Evolutionary conservation across 2,888 invertebrate genomes (phyloP), one percentile per base, ranked within the genome.

Genomic region (Cataglyphis cursor): DNA sequence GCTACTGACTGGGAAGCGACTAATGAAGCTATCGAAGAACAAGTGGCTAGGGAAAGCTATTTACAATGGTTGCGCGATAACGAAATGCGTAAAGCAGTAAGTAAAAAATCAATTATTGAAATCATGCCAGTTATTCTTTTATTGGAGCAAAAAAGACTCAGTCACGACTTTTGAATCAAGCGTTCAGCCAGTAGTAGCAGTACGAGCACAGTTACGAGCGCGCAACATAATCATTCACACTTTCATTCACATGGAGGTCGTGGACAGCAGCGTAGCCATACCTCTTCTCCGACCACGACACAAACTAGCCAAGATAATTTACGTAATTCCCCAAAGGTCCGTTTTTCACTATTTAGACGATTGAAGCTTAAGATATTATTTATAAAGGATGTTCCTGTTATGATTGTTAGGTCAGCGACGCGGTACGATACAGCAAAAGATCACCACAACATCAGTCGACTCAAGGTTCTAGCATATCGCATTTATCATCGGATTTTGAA

Each of bases 1-100:
- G 98, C 98, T 85, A 98, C 98, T 8, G 98, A 98, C 95, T 98
- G 98, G 98, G 98, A 98, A 94, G 97, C 98, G 10, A 98, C 98
- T 0, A 98, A 98, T 93, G 98, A 98, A 94, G 97, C 97, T n/a
- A 97, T 98, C 81, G 97, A 98, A 93, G 98, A 98, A 93, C 98
- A 98, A 95, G 97, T 98, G 12, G 98, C 98, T 6, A 95, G 98
- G 21, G 98, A 98, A 95, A 98, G 97, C 59, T 98, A 98, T 95
- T 96, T 98, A 68, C 97, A 98, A 93, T 98, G 97, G 97, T 95
- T 97, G 68, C 96, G 96, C 84, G 97, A 97, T 78, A 96, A 96
- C 92, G 96, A 97, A 93, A 96, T 96, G 91, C 95, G 96, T 86
- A 95, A 95, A 92, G 95, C 95, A 70, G 95, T 95, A 93, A 93